phyloP scores from a whole-genome alignment of 1,140 invertebrate genomes.

The Ceratosolen fusciceps region DNA sequence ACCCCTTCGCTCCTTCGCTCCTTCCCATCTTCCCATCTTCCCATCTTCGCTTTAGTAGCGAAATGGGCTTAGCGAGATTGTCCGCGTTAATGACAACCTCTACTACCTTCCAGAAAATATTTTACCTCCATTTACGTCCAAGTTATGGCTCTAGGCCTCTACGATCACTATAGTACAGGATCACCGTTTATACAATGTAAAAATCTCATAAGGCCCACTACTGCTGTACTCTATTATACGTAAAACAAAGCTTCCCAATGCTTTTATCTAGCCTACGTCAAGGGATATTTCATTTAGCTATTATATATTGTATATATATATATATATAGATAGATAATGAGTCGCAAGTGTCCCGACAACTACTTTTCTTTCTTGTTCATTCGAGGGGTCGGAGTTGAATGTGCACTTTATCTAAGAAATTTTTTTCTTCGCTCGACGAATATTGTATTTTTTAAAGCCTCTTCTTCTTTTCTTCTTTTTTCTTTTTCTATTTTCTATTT shows the following conservation, averaged over 20 bases:
- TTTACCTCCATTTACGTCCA: background rate
- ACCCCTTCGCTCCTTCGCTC: no score
- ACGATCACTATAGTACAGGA: background rate
- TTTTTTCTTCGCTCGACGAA: background rate
- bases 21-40: no score
- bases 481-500: no score
- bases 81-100: background rate
- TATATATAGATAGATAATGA: no score
- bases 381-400: background rate
- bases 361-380: background rate
- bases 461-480: no score
- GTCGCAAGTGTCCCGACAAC: background rate
- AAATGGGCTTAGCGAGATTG: background rate
- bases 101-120: background rate
- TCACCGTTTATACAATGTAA: background rate
- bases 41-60: background rate
- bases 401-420: background rate
- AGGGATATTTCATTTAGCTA: background rate
- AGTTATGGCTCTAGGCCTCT: background rate
- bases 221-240: background rate
- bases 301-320: background rate
- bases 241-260: background rate
- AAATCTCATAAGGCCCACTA: background rate
- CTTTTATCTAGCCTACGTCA: constrained; percentile 9
- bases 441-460: background rate